A percentile compares a stretch with the other conserved stretches of the same genome.
Evolutionary conservation across 2,797 vertebrate species (phyloP).

Genomic region (Florisuga fusca): DNA sequence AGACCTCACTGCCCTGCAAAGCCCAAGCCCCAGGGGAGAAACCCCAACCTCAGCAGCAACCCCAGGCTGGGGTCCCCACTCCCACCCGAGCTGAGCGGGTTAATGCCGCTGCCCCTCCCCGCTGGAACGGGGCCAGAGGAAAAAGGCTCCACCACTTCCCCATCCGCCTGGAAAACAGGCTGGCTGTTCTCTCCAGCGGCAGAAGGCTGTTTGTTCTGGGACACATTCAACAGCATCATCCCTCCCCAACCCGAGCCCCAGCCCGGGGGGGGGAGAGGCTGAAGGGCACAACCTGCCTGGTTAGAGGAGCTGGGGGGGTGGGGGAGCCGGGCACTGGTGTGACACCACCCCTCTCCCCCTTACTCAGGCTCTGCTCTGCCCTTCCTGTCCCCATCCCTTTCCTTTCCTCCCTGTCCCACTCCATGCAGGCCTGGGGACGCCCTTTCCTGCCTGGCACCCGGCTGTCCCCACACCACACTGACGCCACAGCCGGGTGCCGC

Average conservation of each 20-base stretch:
- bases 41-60: accelerated
- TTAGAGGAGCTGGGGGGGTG: no score
- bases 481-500: neutral
- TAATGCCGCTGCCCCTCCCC: neutral
- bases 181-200: slow-evolving; percentile 35
- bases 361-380: slow-evolving; percentile 11
- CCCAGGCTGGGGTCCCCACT: accelerated
- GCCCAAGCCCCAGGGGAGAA: neutral
- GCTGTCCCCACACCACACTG: neutral
- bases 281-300: neutral
- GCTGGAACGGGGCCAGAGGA: slow-evolving; percentile 45
- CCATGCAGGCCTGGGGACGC: slow-evolving; percentile 3
- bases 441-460: slow-evolving; percentile 61
- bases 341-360: neutral
- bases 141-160: slow-evolving; percentile 60
- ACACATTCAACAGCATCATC: neutral
- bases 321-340: neutral
- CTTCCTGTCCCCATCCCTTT: slow-evolving; percentile 60
- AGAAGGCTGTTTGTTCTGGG: slow-evolving; percentile 64
- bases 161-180: slow-evolving; percentile 34
- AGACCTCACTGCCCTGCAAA: neutral
- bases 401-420: neutral
- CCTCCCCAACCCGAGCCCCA: neutral
- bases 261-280: accelerated
- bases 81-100: neutral